Conservation (phyloP, 64 coral and sea anemone genomes). For the Astreopora myriophthalma region DNA sequence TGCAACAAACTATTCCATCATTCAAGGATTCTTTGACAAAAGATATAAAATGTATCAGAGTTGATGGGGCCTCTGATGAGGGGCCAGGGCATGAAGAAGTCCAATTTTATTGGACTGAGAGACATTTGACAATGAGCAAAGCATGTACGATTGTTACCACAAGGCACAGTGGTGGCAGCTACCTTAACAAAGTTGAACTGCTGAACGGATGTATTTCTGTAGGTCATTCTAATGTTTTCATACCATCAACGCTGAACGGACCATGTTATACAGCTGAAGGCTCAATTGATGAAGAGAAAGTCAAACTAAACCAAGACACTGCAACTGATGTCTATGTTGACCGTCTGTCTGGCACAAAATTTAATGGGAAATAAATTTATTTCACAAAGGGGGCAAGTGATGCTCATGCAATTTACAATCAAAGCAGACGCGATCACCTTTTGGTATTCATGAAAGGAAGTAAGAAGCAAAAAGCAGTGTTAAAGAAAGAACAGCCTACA, state of each 20-base stretch:
- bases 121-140: neutral
- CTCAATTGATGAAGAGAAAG: neutral
- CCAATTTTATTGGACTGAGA: neutral
- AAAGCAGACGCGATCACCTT: neutral
- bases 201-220: neutral
- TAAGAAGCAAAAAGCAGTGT: conserved; percentile 50
- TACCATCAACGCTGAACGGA: neutral
- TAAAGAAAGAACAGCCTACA: conserved; percentile 3
- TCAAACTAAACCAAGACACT: neutral
- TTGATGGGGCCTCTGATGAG: neutral
- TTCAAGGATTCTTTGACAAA: neutral
- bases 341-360: neutral
- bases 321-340: neutral
- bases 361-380: neutral
- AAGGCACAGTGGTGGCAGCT: neutral
- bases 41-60: neutral
- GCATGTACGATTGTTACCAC: neutral
- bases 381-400: neutral
- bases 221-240: neutral
- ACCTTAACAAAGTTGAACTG: neutral
- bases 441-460: conserved; percentile 57
- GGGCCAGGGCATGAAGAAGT: neutral
- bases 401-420: neutral
- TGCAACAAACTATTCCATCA: neutral
- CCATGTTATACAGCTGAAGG: neutral